phyloP scores from a whole-genome alignment of 2,113 vertebrate species.

The Mormyrus iriodes region DNA sequence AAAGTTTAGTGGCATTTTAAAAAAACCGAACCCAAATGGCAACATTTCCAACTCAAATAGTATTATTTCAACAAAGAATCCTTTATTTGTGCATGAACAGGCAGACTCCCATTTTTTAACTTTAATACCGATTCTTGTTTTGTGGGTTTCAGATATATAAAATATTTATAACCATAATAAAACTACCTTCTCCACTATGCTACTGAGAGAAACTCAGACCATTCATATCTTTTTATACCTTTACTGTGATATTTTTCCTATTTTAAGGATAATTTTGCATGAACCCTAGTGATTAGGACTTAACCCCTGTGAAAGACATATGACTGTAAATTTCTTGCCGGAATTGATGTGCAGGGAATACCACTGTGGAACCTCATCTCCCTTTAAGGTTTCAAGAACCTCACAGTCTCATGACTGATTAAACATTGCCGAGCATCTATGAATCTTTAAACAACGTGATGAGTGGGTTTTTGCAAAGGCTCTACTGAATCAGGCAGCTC shows the following conservation, averaged over 20 bases:
- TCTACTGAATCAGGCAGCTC: not conserved
- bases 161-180: not conserved
- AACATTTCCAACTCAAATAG: not conserved
- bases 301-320: not conserved
- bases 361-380: not conserved
- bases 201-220: not conserved
- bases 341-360: not conserved
- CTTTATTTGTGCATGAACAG: not conserved
- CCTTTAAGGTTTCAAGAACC: not conserved
- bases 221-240: not conserved
- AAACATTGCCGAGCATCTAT: not conserved
- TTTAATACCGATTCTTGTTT: not conserved
- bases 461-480: not conserved
- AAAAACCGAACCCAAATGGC: not conserved
- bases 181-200: not conserved
- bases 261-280: not conserved
- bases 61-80: not conserved
- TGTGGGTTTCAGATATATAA: not conserved
- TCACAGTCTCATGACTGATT: not conserved
- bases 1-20: not conserved
- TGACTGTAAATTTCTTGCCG: not conserved
- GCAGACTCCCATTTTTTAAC: not conserved
- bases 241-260: not conserved
- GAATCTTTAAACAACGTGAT: conserved; percentile 7
- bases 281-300: not conserved